These are phyloP conservation scores for Drosophila auraria DNA, from an alignment of 1,140 invertebrate genomes.

Conservation along the genomic window DNA sequence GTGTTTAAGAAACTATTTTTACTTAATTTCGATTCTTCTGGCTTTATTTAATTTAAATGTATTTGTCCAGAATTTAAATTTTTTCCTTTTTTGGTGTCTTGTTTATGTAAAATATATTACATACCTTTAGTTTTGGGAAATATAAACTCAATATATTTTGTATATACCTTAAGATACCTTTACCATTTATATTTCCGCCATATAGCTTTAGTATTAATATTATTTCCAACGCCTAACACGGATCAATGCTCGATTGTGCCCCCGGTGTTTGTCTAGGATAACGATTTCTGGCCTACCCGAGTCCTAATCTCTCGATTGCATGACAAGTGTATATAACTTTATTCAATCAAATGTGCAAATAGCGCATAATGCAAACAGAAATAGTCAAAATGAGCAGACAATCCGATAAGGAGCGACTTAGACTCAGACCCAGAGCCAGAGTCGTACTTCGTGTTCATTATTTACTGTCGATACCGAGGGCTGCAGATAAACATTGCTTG, in stretches of 20 bases:
- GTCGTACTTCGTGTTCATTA: constrained; percentile 40
- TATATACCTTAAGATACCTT: too few relatives aligned
- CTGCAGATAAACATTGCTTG: constrained; percentile 49
- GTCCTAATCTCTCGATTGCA: constrained; percentile 73
- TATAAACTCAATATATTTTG: too few relatives aligned
- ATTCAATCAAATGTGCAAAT: constrained; percentile 69
- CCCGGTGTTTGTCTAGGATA: neutral
- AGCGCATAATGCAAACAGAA: constrained; percentile 50
- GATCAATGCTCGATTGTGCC: constrained; percentile 3
- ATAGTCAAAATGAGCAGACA: constrained; percentile 46
- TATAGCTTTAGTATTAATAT: neutral
- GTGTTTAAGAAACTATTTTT: neutral
- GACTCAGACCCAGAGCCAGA: neutral
- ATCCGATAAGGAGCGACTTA: constrained; percentile 28
- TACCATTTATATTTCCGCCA: neutral
- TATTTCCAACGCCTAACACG: neutral
- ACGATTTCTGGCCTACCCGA: constrained; percentile 29
- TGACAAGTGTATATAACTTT: constrained; percentile 71
- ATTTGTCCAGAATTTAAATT: neutral
- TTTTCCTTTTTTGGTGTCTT: neutral
- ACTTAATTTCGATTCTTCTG: neutral
- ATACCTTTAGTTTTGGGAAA: too few relatives aligned
- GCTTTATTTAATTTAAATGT: neutral
- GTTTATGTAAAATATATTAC: neutral
- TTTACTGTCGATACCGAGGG: constrained; percentile 64